These are phyloP conservation scores for Phenganax subtilis DNA, from an alignment of 92 coral and sea anemone genomes.

Conservation along the genomic window DNA sequence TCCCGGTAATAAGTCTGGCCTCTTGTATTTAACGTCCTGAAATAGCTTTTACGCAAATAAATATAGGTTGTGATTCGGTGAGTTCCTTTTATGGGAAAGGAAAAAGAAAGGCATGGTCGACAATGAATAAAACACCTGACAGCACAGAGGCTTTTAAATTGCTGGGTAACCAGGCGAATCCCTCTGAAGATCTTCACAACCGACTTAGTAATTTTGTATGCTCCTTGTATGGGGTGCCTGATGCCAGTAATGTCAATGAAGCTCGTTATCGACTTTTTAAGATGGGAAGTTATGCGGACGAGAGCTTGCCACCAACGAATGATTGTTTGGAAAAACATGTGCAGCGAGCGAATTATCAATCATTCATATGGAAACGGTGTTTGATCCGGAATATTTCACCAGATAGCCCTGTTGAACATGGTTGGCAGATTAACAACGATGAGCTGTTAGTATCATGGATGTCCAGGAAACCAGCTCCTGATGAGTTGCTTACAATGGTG, in stretches of 20 bases:
- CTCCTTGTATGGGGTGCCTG: constrained; percentile 23
- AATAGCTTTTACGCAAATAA: too few species aligned
- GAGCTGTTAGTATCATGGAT: neutral
- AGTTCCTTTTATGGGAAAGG: constrained; percentile 17
- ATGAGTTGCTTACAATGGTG: neutral
- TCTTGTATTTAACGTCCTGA: too few species aligned
- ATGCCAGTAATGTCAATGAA: constrained; percentile 13
- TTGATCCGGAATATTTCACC: neutral
- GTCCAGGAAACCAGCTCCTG: neutral
- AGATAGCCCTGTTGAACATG: neutral
- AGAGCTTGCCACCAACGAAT: neutral
- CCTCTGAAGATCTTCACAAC: neutral
- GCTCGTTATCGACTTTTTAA: constrained; percentile 29
- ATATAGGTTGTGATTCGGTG: constrained; percentile 6
- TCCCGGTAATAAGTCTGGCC: too few species aligned
- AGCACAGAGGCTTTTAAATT: neutral
- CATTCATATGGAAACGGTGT: constrained; percentile 8
- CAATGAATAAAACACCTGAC: neutral
- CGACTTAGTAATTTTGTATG: constrained; percentile 1
- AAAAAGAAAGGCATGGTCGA: constrained; percentile 5
- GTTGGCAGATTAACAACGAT: neutral
- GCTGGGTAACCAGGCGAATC: neutral
- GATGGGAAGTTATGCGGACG: constrained; percentile 14
- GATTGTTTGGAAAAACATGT: constrained; percentile 2
- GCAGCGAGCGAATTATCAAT: constrained; percentile 6